These are phyloP conservation scores for Rhynchotus rufescens DNA, from an alignment of 2,797 vertebrate genomes.

Conservation along the genomic window DNA sequence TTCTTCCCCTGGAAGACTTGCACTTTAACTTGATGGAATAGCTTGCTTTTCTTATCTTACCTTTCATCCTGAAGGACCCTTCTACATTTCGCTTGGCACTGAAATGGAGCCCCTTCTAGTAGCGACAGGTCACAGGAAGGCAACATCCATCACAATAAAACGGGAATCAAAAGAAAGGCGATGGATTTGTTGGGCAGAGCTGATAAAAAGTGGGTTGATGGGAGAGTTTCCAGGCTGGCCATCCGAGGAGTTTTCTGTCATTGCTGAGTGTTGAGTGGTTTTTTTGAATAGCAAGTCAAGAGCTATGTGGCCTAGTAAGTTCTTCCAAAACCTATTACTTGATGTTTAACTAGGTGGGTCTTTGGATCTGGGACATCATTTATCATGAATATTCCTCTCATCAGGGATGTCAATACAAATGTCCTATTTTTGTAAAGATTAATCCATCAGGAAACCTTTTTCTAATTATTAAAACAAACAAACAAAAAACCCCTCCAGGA, in stretches of 20 bases:
- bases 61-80: conserved; percentile 42
- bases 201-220: neutral
- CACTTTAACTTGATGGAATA: conserved; percentile 49
- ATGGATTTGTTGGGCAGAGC: neutral
- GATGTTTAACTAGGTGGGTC: neutral
- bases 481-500: neutral
- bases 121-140: neutral
- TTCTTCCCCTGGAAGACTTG: conserved; percentile 30
- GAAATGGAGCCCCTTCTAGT: neutral
- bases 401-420: neutral
- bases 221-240: neutral
- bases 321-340: neutral
- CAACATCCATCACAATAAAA: neutral
- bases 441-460: neutral
- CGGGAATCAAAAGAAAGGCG: neutral
- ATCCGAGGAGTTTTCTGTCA: neutral
- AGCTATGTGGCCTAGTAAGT: neutral
- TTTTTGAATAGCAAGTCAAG: neutral
- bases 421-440: conserved; percentile 16
- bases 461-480: neutral
- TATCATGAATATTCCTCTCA: neutral
- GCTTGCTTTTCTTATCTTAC: conserved; percentile 64
- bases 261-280: neutral
- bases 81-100: neutral
- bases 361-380: neutral